Evolutionary conservation across 2,888 invertebrate genomes (phyloP).

Genomic region (Leptopterna dolabrata): DNA sequence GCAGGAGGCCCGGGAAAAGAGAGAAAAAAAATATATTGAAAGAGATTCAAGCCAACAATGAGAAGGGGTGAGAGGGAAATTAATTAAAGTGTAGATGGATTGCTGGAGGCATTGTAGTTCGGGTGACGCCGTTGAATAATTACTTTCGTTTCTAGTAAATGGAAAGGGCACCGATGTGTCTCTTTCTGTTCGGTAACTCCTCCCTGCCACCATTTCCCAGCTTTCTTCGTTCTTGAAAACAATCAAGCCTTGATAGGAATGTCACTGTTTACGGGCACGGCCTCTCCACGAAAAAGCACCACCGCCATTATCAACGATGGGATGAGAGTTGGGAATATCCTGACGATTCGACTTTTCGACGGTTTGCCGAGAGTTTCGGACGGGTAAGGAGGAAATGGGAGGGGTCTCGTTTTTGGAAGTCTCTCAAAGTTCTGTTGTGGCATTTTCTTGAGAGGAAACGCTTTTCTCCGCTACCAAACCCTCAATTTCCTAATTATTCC

Average conservation of each 20-base stretch:
- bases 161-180: conserved; percentile 36
- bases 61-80: conserved; percentile 14
- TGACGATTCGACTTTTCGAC: neutral
- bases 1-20: neutral
- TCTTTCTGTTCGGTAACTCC: conserved; percentile 37
- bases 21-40: conserved; percentile 44
- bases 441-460: neutral
- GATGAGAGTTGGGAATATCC: neutral
- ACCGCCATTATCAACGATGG: neutral
- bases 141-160: conserved; percentile 45
- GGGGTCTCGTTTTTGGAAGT: neutral
- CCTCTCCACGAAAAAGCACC: neutral
- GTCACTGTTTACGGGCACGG: conserved; percentile 28
- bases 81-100: conserved; percentile 50
- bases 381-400: neutral
- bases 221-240: conserved; percentile 34
- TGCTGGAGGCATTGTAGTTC: conserved; percentile 47
- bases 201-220: neutral
- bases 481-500: conserved; percentile 11
- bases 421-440: neutral
- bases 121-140: conserved; percentile 48
- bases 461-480: neutral
- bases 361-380: neutral
- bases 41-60: conserved; percentile 48
- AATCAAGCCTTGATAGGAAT: conserved; percentile 47